A percentile compares a stretch with the other conserved stretches of the same genome.
These are phyloP conservation scores for Nemapogon koenigi DNA, from an alignment of 2,888 invertebrate species.

Conservation along the genomic window DNA sequence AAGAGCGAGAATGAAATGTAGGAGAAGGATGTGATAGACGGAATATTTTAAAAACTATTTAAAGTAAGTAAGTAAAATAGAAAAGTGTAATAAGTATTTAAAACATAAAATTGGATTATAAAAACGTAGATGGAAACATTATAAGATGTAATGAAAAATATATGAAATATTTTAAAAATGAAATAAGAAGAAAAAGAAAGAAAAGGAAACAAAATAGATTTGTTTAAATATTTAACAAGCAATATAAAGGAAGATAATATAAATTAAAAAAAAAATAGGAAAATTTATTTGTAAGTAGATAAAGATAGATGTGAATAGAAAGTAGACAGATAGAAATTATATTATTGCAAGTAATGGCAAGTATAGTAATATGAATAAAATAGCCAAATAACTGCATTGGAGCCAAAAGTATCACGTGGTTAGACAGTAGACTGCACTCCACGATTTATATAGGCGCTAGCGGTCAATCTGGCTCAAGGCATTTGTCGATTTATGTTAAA, in stretches of 20 bases:
- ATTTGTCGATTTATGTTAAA: neutral
- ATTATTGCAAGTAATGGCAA: neutral
- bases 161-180: constrained; percentile 19
- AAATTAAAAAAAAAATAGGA: neutral
- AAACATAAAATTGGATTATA: constrained; percentile 2
- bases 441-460: too few relatives aligned
- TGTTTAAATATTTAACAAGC: neutral
- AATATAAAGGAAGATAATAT: neutral
- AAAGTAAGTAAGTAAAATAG: too few relatives aligned
- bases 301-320: neutral
- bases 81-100: too few relatives aligned
- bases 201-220: constrained; percentile 9
- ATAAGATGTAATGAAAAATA: constrained; percentile 17
- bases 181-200: constrained; percentile 22
- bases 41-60: too few relatives aligned
- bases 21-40: too few relatives aligned
- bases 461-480: too few relatives aligned
- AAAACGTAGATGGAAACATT: constrained; percentile 1
- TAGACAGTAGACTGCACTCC: too few relatives aligned
- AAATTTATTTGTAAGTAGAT: neutral
- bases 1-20: too few relatives aligned
- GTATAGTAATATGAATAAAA: neutral
- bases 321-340: neutral
- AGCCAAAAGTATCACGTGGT: too few relatives aligned
- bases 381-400: neutral